Percentiles rank a stretch among this genome's conserved stretches.
Evolutionary conservation across 2,888 invertebrate species (phyloP).

Genomic region (Teleogryllus oceanicus): DNA sequence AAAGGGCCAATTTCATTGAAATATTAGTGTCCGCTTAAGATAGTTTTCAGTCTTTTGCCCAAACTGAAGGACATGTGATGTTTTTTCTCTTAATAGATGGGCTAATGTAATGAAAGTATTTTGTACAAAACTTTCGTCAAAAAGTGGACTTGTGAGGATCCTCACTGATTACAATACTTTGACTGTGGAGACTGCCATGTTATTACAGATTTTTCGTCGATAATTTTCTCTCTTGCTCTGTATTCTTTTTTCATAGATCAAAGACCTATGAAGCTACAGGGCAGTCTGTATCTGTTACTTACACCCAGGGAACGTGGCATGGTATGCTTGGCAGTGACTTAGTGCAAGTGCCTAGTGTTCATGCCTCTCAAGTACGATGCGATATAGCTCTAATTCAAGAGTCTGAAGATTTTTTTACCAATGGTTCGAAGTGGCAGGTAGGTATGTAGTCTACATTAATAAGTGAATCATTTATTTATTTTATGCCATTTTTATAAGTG

Average conservation of each 20-base stretch:
- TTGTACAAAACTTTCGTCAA: too few relatives aligned
- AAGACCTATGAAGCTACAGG: slow-evolving; percentile 46
- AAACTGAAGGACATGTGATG: too few relatives aligned
- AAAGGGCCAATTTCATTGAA: too few relatives aligned
- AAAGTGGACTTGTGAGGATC: too few relatives aligned
- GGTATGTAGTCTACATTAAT: background rate
- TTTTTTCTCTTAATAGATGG: too few relatives aligned
- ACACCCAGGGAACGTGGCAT: slow-evolving; percentile 59
- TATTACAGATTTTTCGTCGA: too few relatives aligned
- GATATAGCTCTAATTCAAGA: slow-evolving; percentile 57
- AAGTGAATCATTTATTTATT: background rate
- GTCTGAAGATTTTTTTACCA: slow-evolving; percentile 58
- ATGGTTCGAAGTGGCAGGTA: slow-evolving; percentile 61
- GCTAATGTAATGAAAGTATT: too few relatives aligned
- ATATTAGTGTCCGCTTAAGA: too few relatives aligned
- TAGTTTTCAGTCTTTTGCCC: too few relatives aligned
- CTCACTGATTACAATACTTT: too few relatives aligned
- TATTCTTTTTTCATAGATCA: slow-evolving; percentile 46
- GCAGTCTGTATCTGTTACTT: slow-evolving; percentile 47
- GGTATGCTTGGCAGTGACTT: slow-evolving; percentile 54
- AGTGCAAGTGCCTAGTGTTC: slow-evolving; percentile 50
- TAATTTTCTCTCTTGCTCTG: background rate
- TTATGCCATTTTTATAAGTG: background rate
- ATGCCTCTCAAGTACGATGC: slow-evolving; percentile 50
- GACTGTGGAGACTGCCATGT: too few relatives aligned